Evolutionary conservation across 2,797 vertebrate genomes (phyloP).

Genomic region (Enteromius anoplus): DNA sequence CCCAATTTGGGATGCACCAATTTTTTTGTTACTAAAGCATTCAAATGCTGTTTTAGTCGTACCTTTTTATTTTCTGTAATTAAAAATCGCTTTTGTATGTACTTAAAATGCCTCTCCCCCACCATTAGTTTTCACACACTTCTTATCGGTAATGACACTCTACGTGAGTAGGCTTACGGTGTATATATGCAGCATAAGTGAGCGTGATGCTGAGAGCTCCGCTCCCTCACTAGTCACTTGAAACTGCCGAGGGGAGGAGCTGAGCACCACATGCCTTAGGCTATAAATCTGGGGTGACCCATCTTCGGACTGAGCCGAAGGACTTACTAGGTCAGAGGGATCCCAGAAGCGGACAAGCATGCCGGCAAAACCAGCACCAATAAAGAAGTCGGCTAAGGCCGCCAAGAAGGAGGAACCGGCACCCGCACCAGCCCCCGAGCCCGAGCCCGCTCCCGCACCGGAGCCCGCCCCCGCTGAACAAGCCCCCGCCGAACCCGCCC

Average conservation of each 20-base stretch:
- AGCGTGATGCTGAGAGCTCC: neutral
- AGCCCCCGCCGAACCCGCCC: slow-evolving; percentile 41
- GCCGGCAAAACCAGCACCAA: slow-evolving; percentile 84
- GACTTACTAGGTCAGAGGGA: slow-evolving; percentile 71
- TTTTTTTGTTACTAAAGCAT: neutral
- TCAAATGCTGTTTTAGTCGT: neutral
- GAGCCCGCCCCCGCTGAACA: slow-evolving; percentile 54
- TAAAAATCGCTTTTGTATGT: neutral
- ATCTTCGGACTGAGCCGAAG: slow-evolving; percentile 55
- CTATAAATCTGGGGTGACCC: slow-evolving; percentile 67
- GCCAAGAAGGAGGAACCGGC: slow-evolving; percentile 66
- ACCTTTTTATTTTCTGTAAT: neutral
- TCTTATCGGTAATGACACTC: neutral
- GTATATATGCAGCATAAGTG: neutral
- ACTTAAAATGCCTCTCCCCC: neutral
- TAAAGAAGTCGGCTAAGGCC: slow-evolving; percentile 80
- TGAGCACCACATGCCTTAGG: slow-evolving; percentile 34
- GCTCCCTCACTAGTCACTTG: slow-evolving; percentile 64
- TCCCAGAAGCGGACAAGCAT: slow-evolving; percentile 70
- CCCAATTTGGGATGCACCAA: neutral
- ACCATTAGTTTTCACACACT: neutral
- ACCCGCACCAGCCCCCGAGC: slow-evolving; percentile 50
- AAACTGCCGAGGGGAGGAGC: slow-evolving; percentile 65
- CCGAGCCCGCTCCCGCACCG: slow-evolving; percentile 53
- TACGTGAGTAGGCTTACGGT: neutral